These are phyloP conservation scores for Albula goreensis DNA, from an alignment of 2,113 vertebrate species.

Conservation along the genomic window DNA sequence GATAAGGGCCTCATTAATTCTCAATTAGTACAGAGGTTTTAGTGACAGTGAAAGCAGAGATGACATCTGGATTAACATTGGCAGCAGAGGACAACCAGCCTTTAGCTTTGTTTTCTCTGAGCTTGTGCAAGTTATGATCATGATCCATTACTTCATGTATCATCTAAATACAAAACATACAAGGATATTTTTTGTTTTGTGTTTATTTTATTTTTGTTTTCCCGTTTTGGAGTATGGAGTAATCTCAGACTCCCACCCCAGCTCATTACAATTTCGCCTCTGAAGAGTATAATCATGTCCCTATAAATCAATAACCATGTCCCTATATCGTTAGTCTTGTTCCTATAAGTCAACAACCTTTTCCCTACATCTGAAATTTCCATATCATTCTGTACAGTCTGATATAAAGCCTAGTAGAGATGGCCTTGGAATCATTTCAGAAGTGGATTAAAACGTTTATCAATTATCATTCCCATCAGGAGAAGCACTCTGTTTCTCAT, in stretches of 20 bases:
- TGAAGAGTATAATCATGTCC: too few relatives aligned
- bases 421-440: constrained; percentile 41
- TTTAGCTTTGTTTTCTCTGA: not conserved
- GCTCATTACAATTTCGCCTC: too few relatives aligned
- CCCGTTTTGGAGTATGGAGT: too few relatives aligned
- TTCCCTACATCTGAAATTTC: constrained; percentile 6
- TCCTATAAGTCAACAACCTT: too few relatives aligned
- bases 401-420: constrained; percentile 24
- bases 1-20: not conserved
- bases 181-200: too few relatives aligned
- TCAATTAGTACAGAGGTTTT: not conserved
- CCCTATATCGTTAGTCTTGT: too few relatives aligned
- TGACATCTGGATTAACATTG: not conserved
- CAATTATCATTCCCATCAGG: constrained; percentile 81
- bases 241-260: too few relatives aligned
- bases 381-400: constrained; percentile 46
- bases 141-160: too few relatives aligned
- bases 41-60: not conserved
- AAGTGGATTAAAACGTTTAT: constrained; percentile 72
- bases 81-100: not conserved
- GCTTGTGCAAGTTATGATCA: too few relatives aligned
- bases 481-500: constrained; percentile 86
- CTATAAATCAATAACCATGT: too few relatives aligned
- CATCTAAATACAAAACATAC: too few relatives aligned
- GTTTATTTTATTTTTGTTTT: not conserved